Evolutionary conservation across 2,797 vertebrate species (phyloP).

Genomic region (Chloroceryle inda): DNA sequence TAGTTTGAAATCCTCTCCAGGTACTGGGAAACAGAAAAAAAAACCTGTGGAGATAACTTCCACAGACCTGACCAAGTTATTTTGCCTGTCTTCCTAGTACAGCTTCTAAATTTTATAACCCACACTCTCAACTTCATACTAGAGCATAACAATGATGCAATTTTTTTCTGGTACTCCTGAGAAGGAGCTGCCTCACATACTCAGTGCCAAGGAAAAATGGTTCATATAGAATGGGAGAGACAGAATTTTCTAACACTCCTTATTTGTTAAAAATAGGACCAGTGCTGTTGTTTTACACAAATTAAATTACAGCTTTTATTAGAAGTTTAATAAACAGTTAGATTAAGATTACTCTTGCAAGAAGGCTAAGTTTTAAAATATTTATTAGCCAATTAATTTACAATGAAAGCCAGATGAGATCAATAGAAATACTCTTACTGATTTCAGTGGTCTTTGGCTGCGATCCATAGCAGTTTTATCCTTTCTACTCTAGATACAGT

Average conservation of each 20-base stretch:
- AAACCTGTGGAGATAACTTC: background rate
- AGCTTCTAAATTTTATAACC: background rate
- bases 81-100: background rate
- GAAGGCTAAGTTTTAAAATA: background rate
- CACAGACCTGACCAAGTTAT: background rate
- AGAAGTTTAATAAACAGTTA: background rate
- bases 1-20: background rate
- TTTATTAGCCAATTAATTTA: background rate
- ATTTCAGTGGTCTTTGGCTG: background rate
- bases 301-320: background rate
- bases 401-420: background rate
- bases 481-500: background rate
- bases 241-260: background rate
- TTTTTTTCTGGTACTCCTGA: background rate
- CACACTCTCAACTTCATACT: background rate
- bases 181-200: background rate
- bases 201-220: rapidly evolving
- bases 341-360: background rate
- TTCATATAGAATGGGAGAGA: background rate
- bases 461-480: background rate
- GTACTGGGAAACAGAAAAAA: background rate
- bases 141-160: rapidly evolving
- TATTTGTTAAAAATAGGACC: background rate
- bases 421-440: background rate
- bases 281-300: background rate